phyloP scores from a whole-genome alignment of 2,113 vertebrate genomes.

The Heterochromis multidens region DNA sequence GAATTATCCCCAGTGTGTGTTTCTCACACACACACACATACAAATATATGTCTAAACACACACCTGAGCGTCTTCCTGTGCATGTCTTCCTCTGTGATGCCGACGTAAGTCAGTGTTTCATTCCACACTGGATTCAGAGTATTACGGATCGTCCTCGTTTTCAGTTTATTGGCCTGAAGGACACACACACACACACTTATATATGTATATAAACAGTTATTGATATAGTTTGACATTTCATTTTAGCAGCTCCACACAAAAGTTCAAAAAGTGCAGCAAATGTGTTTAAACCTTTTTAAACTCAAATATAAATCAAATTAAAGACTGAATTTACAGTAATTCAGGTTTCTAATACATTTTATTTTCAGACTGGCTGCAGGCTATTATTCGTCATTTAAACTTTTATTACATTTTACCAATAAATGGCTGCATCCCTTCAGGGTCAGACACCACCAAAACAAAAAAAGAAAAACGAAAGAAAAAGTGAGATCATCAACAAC shows the following conservation, averaged over 20 bases:
- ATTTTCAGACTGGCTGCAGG: background rate
- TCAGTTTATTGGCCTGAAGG: slow-evolving; percentile 85
- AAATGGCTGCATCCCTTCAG: background rate
- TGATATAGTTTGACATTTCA: background rate
- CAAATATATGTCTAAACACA: background rate
- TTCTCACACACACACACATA: background rate
- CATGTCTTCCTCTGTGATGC: slow-evolving; percentile 86
- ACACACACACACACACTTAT: background rate
- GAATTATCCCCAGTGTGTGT: background rate
- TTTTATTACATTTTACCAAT: background rate
- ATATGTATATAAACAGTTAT: background rate
- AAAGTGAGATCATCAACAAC: background rate
- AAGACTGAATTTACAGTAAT: background rate
- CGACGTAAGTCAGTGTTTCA: slow-evolving; percentile 81
- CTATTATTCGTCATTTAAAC: background rate
- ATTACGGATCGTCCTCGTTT: slow-evolving; percentile 85
- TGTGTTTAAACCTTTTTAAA: background rate
- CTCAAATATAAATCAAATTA: background rate
- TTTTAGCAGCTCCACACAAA: background rate
- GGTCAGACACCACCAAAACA: background rate
- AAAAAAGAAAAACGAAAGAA: background rate
- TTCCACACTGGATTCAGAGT: slow-evolving; percentile 87
- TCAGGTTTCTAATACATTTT: background rate
- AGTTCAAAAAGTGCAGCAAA: background rate
- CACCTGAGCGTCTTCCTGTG: slow-evolving; percentile 83